Conservation (phyloP, 2,888 invertebrate genomes). For the Hyppa rectilinea region DNA sequence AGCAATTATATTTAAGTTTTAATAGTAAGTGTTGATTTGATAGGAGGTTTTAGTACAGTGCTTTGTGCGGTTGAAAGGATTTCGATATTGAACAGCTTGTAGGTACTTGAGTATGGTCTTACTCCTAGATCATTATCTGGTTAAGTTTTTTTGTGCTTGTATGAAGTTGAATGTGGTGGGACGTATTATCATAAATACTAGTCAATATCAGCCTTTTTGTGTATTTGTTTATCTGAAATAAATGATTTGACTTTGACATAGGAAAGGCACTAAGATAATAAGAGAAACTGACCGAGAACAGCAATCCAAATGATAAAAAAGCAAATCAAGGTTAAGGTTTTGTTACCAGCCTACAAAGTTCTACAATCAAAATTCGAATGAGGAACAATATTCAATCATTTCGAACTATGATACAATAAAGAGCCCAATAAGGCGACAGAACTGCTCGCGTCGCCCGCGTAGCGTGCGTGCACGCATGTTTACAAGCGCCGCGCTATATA, state of each 20-base stretch:
- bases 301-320: neutral
- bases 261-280: neutral
- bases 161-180: neutral
- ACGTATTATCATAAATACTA: too few relatives aligned
- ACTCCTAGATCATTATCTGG: neutral
- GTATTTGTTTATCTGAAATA: too few relatives aligned
- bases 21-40: slow-evolving; percentile 20
- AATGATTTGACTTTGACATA: neutral
- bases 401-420: slow-evolving; percentile 42
- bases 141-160: neutral
- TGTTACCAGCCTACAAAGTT: slow-evolving; percentile 16
- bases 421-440: slow-evolving; percentile 66
- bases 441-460: slow-evolving; percentile 52
- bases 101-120: neutral
- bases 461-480: slow-evolving; percentile 68
- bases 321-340: slow-evolving; percentile 3
- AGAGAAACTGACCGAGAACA: neutral
- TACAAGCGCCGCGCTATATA: slow-evolving; percentile 67
- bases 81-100: neutral
- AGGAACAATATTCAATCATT: slow-evolving; percentile 48
- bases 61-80: neutral
- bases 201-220: neutral
- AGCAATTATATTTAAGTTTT: slow-evolving; percentile 4
- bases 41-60: neutral
- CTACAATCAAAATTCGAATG: slow-evolving; percentile 15